Conservation (phyloP, 2,113 vertebrate genomes). For the Pongo pygmaeus region DNA sequence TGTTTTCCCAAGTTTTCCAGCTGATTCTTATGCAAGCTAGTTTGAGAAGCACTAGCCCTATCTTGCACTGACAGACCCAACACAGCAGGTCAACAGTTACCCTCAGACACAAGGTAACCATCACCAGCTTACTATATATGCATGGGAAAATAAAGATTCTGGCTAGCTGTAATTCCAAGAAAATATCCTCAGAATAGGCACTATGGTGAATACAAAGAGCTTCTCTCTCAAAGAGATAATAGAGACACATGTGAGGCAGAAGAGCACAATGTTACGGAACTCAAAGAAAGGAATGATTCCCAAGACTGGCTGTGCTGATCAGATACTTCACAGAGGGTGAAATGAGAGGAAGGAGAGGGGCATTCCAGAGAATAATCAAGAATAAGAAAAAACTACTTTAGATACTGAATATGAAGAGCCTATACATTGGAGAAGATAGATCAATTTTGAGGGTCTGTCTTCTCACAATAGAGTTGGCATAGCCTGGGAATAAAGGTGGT, state of each 20-base stretch:
- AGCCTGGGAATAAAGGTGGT: neutral
- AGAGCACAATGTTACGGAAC: neutral
- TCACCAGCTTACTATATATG: neutral
- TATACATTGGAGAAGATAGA: neutral
- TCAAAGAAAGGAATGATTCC: slow-evolving; percentile 16
- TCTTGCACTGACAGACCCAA: slow-evolving; percentile 25
- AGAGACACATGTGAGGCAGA: neutral
- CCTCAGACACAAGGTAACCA: neutral
- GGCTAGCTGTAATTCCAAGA: neutral
- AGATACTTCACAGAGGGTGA: neutral
- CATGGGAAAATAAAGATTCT: neutral
- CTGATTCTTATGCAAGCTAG: neutral
- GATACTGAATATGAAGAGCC: neutral
- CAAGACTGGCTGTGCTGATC: neutral
- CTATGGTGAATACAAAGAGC: neutral
- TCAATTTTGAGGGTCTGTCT: neutral
- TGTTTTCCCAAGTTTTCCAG: neutral
- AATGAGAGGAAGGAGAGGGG: neutral
- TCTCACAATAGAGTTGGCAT: neutral
- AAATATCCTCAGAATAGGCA: slow-evolving; percentile 7
- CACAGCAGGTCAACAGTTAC: neutral
- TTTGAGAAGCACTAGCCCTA: slow-evolving; percentile 3
- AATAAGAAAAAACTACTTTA: neutral
- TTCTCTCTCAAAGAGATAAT: neutral
- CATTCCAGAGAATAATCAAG: neutral